phyloP scores from a whole-genome alignment of 2,888 invertebrate species.

The Drosophila robusta region DNA sequence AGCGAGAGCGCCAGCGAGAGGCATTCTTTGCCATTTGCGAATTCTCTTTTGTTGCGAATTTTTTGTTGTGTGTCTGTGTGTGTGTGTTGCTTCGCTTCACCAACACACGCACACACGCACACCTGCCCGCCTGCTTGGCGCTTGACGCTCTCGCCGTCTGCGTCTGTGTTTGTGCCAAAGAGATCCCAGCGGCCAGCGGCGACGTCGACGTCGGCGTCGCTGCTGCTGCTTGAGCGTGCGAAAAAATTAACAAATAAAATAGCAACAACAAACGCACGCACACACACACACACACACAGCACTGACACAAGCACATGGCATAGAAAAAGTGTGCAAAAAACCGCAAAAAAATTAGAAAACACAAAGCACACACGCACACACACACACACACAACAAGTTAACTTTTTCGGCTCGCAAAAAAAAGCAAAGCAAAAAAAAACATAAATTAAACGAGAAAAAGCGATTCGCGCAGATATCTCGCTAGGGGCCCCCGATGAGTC shows the following conservation, averaged over 20 bases:
- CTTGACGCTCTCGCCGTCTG: conserved; percentile 2
- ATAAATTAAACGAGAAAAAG: conserved; percentile 67
- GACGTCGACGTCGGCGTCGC: conserved; percentile 16
- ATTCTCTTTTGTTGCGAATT: conserved; percentile 73
- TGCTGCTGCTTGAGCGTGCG: conserved; percentile 59
- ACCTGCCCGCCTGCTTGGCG: conserved; percentile 9
- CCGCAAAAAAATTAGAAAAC: conserved; percentile 65
- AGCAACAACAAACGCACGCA: conserved; percentile 42
- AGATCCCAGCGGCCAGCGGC: conserved; percentile 50
- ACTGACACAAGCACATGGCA: conserved; percentile 52
- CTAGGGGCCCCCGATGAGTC: conserved; percentile 54
- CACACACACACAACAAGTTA: conserved; percentile 52
- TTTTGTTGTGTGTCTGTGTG: conserved; percentile 16
- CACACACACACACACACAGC: conserved; percentile 27
- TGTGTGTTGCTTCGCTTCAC: conserved; percentile 28
- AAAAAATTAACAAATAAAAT: conserved; percentile 66
- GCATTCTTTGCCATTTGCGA: conserved; percentile 69
- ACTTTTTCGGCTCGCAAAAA: conserved; percentile 62
- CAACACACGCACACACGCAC: conserved; percentile 26
- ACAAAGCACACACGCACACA: conserved; percentile 53
- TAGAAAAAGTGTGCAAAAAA: conserved; percentile 65
- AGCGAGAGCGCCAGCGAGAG: conserved; percentile 4
- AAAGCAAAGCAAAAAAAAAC: conserved; percentile 42
- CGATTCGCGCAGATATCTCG: conserved; percentile 58
- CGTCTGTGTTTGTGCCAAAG: conserved; percentile 53